Percentiles rank a stretch among this genome's conserved stretches.
Conservation (phyloP, 2,113 vertebrate genomes). For the Callocephalon fimbriatum region DNA sequence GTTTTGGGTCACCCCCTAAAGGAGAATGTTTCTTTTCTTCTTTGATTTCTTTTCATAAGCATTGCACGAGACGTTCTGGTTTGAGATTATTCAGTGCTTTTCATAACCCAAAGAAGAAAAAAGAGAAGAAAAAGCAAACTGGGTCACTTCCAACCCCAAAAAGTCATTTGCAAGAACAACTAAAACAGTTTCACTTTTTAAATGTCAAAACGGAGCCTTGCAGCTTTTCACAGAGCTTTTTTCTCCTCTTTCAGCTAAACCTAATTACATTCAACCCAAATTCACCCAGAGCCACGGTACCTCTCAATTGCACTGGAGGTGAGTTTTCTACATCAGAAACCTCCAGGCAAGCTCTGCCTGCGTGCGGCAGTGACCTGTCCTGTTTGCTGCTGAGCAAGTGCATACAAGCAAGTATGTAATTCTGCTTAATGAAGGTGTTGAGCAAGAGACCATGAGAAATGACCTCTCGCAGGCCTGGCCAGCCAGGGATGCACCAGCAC, state of each 20-base stretch:
- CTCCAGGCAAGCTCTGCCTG: not conserved
- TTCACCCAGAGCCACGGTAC: not conserved
- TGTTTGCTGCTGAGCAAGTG: not conserved
- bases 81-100: conserved; percentile 37
- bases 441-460: not conserved
- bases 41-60: conserved; percentile 1
- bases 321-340: not conserved
- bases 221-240: not conserved
- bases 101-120: not conserved
- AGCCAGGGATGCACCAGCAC: not conserved
- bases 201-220: not conserved
- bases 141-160: not conserved
- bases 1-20: conserved; percentile 28
- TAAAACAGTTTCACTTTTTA: not conserved
- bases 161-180: not conserved
- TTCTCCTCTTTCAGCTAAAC: not conserved
- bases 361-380: accelerated
- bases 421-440: not conserved
- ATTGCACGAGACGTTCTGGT: not conserved
- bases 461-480: not conserved
- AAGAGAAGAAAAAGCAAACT: not conserved
- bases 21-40: conserved; percentile 19
- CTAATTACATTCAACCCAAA: not conserved
- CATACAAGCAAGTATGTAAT: not conserved
- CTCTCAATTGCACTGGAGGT: not conserved